Conservation (phyloP, 1,140 invertebrate species). For the Caenorhabditis brenneri region DNA sequence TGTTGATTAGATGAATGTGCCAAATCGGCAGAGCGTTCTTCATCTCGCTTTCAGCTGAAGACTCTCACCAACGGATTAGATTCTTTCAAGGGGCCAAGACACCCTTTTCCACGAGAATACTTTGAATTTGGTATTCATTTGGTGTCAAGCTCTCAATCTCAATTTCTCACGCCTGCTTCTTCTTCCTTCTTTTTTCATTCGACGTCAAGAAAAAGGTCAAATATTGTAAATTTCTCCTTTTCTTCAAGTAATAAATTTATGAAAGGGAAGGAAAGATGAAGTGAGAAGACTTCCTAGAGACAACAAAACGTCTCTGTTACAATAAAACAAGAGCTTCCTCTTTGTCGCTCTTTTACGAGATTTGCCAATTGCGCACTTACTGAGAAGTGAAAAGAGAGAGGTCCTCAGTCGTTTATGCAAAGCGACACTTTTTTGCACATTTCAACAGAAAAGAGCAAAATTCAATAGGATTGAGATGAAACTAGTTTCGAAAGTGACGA, state of each 20-base stretch:
- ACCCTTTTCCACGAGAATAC: not conserved
- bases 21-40: not conserved
- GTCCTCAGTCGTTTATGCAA: slow-evolving; percentile 22
- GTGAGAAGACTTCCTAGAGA: not conserved
- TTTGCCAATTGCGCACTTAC: slow-evolving; percentile 34
- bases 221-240: too few relatives aligned
- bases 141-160: not conserved
- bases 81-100: not conserved
- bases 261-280: not conserved
- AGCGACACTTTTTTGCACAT: not conserved
- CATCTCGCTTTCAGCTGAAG: not conserved
- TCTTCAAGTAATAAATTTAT: not conserved
- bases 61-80: not conserved
- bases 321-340: slow-evolving; percentile 22
- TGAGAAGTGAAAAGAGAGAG: too few relatives aligned
- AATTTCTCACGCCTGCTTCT: too few relatives aligned
- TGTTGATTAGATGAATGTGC: slow-evolving; percentile 36
- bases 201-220: not conserved
- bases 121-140: not conserved
- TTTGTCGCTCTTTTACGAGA: slow-evolving; percentile 34
- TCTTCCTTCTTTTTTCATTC: not conserved
- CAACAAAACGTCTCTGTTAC: not conserved
- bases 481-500: too few relatives aligned
- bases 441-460: slow-evolving; percentile 3
- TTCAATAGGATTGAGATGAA: too few relatives aligned